Conservation (phyloP, 2,888 invertebrate species). For the Linyphia triangularis region DNA sequence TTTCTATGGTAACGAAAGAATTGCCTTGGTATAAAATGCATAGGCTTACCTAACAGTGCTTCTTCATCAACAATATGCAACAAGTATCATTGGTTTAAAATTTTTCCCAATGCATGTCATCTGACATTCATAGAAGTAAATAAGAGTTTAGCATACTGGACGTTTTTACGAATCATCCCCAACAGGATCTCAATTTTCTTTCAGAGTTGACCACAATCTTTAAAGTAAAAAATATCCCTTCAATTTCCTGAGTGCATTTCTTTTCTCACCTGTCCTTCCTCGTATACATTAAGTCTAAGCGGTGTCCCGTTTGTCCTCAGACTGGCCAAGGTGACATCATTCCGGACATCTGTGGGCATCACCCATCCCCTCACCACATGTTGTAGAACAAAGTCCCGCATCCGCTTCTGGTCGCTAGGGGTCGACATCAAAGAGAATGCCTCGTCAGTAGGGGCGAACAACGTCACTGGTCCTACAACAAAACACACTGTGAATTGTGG, state of each 20-base stretch:
- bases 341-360: conserved; percentile 27
- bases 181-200: neutral
- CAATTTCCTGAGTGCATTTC: neutral
- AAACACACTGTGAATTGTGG: no score
- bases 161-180: neutral
- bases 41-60: no score
- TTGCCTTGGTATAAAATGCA: no score
- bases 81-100: no score
- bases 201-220: no score
- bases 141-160: neutral
- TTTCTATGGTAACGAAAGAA: no score
- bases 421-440: conserved; percentile 50
- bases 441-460: conserved; percentile 71
- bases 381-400: conserved; percentile 62
- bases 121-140: neutral
- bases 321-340: conserved; percentile 58
- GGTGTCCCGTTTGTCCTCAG: conserved; percentile 21
- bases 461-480: conserved; percentile 66
- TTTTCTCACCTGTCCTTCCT: conserved; percentile 63
- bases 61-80: no score
- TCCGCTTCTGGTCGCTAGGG: conserved; percentile 16
- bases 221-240: neutral
- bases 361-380: conserved; percentile 55
- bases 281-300: conserved; percentile 66
- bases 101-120: no score